Base-by-base conservation (phyloP, 2,113 vertebrate species). In the Copsychus sechellarum region DNA sequence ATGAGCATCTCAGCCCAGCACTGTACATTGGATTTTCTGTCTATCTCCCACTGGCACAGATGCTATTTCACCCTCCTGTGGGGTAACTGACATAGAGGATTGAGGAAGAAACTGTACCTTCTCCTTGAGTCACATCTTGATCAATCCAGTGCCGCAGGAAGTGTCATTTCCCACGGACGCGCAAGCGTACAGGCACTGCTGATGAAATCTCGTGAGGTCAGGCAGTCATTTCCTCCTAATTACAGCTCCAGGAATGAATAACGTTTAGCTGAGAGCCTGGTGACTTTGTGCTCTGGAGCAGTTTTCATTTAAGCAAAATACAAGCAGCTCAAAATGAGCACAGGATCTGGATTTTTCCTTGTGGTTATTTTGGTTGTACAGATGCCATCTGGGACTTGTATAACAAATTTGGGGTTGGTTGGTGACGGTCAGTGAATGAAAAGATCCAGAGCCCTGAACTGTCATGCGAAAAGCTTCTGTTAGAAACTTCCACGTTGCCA, bases 201-300 rank as follows among this genome's bases (percentile, higher is more conserved):
- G 84, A 66, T 93, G 84, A 90, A 90, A 86, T 80, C 86, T 57
- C 19, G 67, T 72, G 78, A 77, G 90, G 47, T 88, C 70, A 71
- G 83, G 84, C 81, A 60, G 70, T 79, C 84, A 54, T 64, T 94
- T 92, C 86, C 92, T 87, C 86, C 76, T 83, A 51, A 77, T 90
- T 91, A 57, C 71, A 83, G 64, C 71, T 93, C 77, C 20, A 62
- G 71, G 57, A 91, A 81, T 61, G 51, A 77, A 53, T 51, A 34
- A 58, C 4, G 36, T 48, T 92, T 73, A 78, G 33, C 40, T 66
- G 91, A 90, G 67, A 78, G 62, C 61, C 20, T 43, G 36, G n/a
- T 73, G 71, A 88, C 74, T 93, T 72, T 16, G 36, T 92, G 64
- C 58, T 86, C 78, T 67, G 47, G 83, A 71, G 33, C 22, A 36